Evolutionary conservation across 2,113 vertebrate species (phyloP).

Genomic region (Sclerurus mexicanus): DNA sequence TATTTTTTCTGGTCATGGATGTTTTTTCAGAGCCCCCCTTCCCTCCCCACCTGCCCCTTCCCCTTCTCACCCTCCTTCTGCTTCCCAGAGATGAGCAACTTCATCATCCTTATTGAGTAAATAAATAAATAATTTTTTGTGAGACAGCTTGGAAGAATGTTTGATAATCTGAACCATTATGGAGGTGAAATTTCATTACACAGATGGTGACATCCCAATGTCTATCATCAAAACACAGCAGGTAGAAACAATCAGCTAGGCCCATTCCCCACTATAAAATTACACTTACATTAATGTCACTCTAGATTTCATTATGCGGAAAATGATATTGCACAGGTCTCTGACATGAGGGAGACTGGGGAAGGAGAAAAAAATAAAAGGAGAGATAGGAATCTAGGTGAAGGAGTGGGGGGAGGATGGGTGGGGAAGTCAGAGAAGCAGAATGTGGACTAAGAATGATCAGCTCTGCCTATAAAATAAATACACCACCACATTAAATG

Average conservation of each 20-base stretch:
- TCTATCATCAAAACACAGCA: slow-evolving; percentile 86
- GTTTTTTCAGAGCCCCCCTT: fast-evolving
- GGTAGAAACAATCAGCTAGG: slow-evolving; percentile 81
- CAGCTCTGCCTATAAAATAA: neutral
- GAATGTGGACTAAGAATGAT: neutral
- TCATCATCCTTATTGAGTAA: neutral
- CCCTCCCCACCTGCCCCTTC: fast-evolving
- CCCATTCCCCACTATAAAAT: slow-evolving; percentile 82
- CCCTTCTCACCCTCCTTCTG: neutral
- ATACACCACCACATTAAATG: neutral
- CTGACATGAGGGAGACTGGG: slow-evolving; percentile 39
- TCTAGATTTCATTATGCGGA: slow-evolving; percentile 81
- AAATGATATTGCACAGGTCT: slow-evolving; percentile 79
- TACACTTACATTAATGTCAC: slow-evolving; percentile 85
- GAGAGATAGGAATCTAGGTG: neutral
- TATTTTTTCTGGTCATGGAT: neutral
- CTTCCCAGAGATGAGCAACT: neutral
- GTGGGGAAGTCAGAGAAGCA: neutral
- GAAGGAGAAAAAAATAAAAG: neutral
- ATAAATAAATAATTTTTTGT: slow-evolving; percentile 53
- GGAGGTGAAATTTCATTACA: slow-evolving; percentile 85
- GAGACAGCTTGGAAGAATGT: slow-evolving; percentile 73
- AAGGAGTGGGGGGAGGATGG: neutral
- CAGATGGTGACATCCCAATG: slow-evolving; percentile 82
- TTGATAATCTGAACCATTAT: slow-evolving; percentile 82